Percentiles rank a stretch among this genome's conserved stretches.
Evolutionary conservation across 2,113 vertebrate genomes (phyloP).

Genomic region (Pteropus alecto): DNA sequence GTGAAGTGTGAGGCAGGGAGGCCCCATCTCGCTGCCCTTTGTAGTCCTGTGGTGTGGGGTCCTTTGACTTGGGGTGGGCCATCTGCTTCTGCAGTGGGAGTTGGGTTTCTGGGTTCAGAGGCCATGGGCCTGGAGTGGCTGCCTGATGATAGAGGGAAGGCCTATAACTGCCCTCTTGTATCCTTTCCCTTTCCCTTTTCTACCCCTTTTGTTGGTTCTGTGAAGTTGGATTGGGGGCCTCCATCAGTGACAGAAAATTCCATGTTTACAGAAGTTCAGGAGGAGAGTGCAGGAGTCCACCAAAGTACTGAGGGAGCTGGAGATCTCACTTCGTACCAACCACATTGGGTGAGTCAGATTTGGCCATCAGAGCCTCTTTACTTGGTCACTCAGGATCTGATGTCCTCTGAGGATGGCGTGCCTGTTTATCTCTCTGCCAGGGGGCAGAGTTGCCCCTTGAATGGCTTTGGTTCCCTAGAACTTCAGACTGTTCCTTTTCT

Average conservation of each 20-base stretch:
- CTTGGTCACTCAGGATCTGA: background rate
- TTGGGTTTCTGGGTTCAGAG: background rate
- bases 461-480: background rate
- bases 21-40: background rate
- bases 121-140: background rate
- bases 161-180: background rate
- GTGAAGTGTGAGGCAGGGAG: conserved; percentile 77
- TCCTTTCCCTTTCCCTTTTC: background rate
- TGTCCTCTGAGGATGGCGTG: background rate
- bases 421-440: background rate
- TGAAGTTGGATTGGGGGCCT: background rate
- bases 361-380: background rate
- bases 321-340: conserved; percentile 97
- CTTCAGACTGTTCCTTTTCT: conserved; percentile 28
- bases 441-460: background rate
- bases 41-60: background rate
- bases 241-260: conserved; percentile 59
- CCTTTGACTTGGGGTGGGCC: background rate
- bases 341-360: conserved; percentile 92
- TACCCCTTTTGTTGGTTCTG: background rate
- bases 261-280: conserved; percentile 92
- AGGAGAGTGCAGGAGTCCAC: conserved; percentile 96
- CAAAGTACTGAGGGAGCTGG: conserved; percentile 95
- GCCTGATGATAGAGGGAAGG: background rate
- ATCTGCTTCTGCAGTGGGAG: background rate